These are phyloP conservation scores for Amblyopsis rosae DNA, from an alignment of 2,113 vertebrate genomes.

Conservation along the genomic window DNA sequence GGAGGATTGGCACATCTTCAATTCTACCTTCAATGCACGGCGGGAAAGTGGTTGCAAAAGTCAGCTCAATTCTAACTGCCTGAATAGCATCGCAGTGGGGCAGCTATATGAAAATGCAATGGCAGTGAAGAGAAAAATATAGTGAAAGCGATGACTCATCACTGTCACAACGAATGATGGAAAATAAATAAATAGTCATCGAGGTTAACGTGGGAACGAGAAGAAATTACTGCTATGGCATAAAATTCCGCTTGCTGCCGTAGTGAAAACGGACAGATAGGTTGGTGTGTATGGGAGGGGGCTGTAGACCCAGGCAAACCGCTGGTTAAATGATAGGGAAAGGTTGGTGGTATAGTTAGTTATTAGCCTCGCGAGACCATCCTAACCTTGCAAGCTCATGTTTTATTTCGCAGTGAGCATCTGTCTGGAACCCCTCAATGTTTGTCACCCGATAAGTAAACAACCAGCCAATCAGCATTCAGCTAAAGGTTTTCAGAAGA, in stretches of 20 bases:
- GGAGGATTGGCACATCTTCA: neutral
- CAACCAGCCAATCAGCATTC: too few relatives aligned
- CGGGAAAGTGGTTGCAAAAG: slow-evolving; percentile 8
- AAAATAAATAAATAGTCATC: neutral
- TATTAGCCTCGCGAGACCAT: neutral
- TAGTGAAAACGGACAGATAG: slow-evolving; percentile 35
- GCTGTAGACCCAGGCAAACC: neutral
- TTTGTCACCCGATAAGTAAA: too few relatives aligned
- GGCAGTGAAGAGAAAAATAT: neutral
- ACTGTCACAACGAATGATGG: slow-evolving; percentile 16
- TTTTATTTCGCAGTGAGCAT: too few relatives aligned
- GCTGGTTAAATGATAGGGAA: slow-evolving; percentile 9
- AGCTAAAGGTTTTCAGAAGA: too few relatives aligned
- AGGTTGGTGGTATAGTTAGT: slow-evolving; percentile 16
- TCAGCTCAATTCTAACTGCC: neutral
- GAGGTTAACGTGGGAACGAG: slow-evolving; percentile 28
- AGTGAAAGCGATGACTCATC: slow-evolving; percentile 41
- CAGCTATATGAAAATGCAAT: neutral
- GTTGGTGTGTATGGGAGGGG: neutral
- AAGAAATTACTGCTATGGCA: slow-evolving; percentile 25
- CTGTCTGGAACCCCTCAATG: too few relatives aligned
- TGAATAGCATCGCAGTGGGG: slow-evolving; percentile 12
- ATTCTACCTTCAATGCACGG: slow-evolving; percentile 1
- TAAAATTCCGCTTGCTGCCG: slow-evolving; percentile 38
- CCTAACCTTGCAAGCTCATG: too few relatives aligned